Evolutionary conservation across 2,797 vertebrate species (phyloP).

Genomic region (Sternarchorhynchus goeldii): DNA sequence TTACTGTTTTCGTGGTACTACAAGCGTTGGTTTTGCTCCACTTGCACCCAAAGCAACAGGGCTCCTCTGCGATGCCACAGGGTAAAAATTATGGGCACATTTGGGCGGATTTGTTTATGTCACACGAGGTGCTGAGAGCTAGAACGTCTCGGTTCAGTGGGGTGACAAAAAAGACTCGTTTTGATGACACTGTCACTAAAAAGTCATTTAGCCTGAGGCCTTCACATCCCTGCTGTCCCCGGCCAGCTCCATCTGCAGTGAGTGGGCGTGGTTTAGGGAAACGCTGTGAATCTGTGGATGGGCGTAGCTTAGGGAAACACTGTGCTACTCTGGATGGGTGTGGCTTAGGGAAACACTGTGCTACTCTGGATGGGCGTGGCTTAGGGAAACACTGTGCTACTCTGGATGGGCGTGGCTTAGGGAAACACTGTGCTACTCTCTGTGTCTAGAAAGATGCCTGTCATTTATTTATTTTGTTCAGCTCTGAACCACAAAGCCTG

Average conservation of each 20-base stretch:
- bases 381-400: background rate
- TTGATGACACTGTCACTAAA: conserved; percentile 54
- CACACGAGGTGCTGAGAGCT: conserved; percentile 43
- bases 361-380: background rate
- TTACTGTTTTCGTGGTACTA: conserved; percentile 46
- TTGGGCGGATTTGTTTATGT: conserved; percentile 55
- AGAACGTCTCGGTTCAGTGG: conserved; percentile 44
- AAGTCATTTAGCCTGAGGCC: conserved; percentile 55
- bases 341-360: conserved; percentile 25
- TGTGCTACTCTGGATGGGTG: background rate
- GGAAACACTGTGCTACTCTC: conserved; percentile 16
- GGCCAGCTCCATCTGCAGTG: conserved; percentile 29
- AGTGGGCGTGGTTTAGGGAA: background rate
- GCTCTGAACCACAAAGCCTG: background rate
- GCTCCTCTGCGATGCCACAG: conserved; percentile 41
- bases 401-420: conserved; percentile 15
- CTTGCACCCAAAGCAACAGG: conserved; percentile 32
- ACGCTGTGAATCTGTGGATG: background rate
- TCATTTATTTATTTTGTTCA: conserved; percentile 21
- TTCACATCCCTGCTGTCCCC: conserved; percentile 41
- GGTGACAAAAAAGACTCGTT: conserved; percentile 45
- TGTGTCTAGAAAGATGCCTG: conserved; percentile 20
- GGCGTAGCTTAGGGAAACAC: conserved; percentile 28
- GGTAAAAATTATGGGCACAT: conserved; percentile 58
- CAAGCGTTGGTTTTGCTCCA: conserved; percentile 42